A percentile compares a stretch with the other conserved stretches of the same genome.
Conservation (phyloP, 2,888 invertebrate genomes). For the Hyalella azteca region DNA sequence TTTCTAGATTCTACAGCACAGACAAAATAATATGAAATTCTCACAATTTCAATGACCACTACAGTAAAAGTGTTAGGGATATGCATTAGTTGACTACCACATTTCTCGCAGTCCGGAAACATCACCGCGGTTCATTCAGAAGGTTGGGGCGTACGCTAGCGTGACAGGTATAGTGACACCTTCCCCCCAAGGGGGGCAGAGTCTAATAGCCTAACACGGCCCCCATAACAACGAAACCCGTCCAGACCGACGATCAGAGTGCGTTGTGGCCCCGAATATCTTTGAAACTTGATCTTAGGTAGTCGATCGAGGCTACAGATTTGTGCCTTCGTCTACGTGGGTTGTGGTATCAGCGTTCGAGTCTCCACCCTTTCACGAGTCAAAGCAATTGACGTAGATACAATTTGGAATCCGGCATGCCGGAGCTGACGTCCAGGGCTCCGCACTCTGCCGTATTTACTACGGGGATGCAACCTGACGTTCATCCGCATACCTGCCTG, state of each 20-base stretch:
- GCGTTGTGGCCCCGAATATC: neutral
- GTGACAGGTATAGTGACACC: constrained; percentile 1
- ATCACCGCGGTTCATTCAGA: too few species aligned
- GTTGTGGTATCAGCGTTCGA: neutral
- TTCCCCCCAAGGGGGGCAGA: neutral
- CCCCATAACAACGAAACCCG: constrained; percentile 24
- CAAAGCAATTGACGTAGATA: constrained; percentile 8
- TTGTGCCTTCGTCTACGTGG: neutral
- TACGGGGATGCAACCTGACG: neutral
- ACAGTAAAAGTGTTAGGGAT: too few species aligned
- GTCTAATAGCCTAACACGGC: constrained; percentile 1
- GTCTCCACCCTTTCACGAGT: neutral
- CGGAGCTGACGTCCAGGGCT: neutral
- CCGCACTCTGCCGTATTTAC: neutral
- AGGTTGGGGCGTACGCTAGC: neutral
- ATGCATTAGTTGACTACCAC: too few species aligned
- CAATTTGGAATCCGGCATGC: constrained; percentile 13
- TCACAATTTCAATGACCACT: too few species aligned
- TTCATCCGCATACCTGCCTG: neutral
- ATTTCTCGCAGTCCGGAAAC: too few species aligned
- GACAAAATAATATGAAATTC: too few species aligned
- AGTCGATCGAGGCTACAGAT: neutral
- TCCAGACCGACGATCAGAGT: neutral
- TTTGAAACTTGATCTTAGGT: neutral
- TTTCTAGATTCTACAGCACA: too few species aligned